Base-by-base conservation (phyloP, 2,888 invertebrate species). In the Lamellibrachia satsuma region DNA sequence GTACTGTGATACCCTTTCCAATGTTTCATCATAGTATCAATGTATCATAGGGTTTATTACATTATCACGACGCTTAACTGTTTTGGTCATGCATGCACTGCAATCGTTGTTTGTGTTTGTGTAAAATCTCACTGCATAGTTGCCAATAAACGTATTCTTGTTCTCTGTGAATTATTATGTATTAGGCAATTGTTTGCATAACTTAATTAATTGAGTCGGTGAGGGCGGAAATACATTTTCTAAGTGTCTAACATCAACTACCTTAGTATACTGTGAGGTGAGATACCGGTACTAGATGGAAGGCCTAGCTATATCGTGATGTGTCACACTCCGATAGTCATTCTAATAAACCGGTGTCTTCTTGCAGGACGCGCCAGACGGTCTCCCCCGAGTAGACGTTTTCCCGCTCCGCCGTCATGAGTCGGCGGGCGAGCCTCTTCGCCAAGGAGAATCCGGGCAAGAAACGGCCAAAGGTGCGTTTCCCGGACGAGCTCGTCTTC, bases 401-500 rank as follows among this genome's bases (percentile, higher is more conserved):
- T 2, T 22, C 6, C n/a, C 75, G 0, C 55, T 15, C 52, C 91
- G 91, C 92, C 75, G 93, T 52, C 39, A 96, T 96, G 96, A 96
- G 96, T 93, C 94, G 96, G 92, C 93, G 96, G 39, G 95, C 96
- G 11, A 96, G 96, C 94, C 93, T 96, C 90, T 95, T 94, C 60
- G 95, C 95, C 51, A 96, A 96, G 94, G 95, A 96, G 93, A 95
- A 96, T 92, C 95, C 95, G 22, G 95, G 94, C 52, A 95, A 95
- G 93, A 92, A 94, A 15, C 94, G 95, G 92, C 95, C 95, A 0
- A 94, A 95, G 90, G 96, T 96, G 2, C 94, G 96, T 15, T 96
- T 96, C 93, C 95, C 96, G 6, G 96, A 96, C 92, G 96, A 96
- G 93, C 93, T 96, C 22, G 96, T 96, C 39, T 96, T 96, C 94